These are phyloP conservation scores for Carassius carassius DNA, from an alignment of 2,113 vertebrate genomes.

Conservation along the genomic window DNA sequence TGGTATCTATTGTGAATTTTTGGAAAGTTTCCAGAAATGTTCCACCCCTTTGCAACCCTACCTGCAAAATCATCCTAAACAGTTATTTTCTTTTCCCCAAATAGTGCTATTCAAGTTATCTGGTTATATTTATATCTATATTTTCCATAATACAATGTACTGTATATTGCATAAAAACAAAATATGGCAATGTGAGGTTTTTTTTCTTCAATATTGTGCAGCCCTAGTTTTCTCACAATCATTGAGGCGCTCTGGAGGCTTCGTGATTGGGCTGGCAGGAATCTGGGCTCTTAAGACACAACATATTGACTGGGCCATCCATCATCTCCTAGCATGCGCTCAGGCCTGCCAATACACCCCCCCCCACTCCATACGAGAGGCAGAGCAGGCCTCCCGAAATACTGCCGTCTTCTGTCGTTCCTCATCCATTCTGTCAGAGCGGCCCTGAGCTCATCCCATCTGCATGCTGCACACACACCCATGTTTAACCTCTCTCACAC, in stretches of 20 bases:
- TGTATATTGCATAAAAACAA: no score
- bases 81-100: no score
- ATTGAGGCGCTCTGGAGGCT: conserved; percentile 92
- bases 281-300: conserved; percentile 99
- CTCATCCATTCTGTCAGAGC: conserved; percentile 64
- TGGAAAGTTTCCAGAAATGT: no score
- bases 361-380: conserved; percentile 78
- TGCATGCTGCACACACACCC: not conserved
- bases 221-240: conserved; percentile 87
- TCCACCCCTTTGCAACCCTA: no score
- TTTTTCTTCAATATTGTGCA: no score
- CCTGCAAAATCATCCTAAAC: no score
- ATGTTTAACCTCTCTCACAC: not conserved
- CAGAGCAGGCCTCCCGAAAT: conserved; percentile 92
- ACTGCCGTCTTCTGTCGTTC: conserved; percentile 87
- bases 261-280: conserved; percentile 99
- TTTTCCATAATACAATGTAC: no score
- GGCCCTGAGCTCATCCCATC: not conserved
- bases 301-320: conserved; percentile 98
- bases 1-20: no score
- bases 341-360: conserved; percentile 81
- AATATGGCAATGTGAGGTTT: no score
- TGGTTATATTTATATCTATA: no score
- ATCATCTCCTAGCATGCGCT: conserved; percentile 97
- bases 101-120: no score